These are phyloP conservation scores for Aramus guarauna DNA, from an alignment of 2,113 vertebrate genomes.

Conservation along the genomic window DNA sequence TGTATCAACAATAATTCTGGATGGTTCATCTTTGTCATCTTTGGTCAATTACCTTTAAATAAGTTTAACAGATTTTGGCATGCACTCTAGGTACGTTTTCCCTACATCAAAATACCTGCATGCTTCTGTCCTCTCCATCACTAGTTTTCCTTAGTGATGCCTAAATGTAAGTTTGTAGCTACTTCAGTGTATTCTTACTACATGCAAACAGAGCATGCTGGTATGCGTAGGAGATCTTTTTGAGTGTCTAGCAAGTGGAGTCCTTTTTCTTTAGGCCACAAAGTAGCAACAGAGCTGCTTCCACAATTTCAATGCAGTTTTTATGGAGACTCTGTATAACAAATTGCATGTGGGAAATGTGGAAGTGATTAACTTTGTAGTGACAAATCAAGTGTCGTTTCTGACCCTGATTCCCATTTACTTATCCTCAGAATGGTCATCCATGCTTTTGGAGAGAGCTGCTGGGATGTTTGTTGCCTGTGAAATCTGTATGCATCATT, in stretches of 20 bases:
- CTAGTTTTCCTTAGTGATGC: neutral
- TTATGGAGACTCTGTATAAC: neutral
- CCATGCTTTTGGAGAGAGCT: neutral
- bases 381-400: neutral
- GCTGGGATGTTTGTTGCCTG: neutral
- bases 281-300: neutral
- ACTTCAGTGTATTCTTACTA: neutral
- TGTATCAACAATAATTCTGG: neutral
- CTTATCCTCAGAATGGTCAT: neutral
- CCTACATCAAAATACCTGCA: neutral
- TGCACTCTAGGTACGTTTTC: neutral
- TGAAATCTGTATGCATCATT: neutral
- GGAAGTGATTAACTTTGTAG: neutral
- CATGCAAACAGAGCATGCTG: neutral
- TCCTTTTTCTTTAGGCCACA: neutral
- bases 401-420: neutral
- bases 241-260: neutral
- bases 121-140: neutral
- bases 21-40: neutral
- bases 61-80: neutral
- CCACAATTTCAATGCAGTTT: neutral
- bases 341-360: neutral
- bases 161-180: neutral
- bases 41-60: neutral
- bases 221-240: neutral